Percentiles rank a stretch among this genome's conserved stretches.
These are phyloP conservation scores for Hermaeophaga mercurialis DNA, from an alignment of 2,888 invertebrate genomes.

Conservation along the genomic window DNA sequence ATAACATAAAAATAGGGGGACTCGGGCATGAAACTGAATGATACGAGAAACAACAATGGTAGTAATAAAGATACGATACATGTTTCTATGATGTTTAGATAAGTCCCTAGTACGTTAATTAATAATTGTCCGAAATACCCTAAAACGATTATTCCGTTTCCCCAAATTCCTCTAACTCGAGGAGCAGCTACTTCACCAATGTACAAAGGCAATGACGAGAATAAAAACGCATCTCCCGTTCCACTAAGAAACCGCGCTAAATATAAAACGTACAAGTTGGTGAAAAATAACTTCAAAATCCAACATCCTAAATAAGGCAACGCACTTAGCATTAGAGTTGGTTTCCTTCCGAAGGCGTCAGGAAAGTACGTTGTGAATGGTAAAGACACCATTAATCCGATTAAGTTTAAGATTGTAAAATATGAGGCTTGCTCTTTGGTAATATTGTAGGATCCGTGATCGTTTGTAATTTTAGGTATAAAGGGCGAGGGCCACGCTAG, in stretches of 20 bases:
- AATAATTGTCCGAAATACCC: constrained; percentile 45
- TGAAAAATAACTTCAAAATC: constrained; percentile 40
- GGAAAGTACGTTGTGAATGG: constrained; percentile 37
- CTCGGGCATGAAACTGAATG: constrained; percentile 68
- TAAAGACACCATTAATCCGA: constrained; percentile 39
- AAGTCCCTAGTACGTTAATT: constrained; percentile 60
- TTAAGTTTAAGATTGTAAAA: constrained; percentile 47
- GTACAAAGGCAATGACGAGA: constrained; percentile 44
- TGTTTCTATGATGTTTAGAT: constrained; percentile 60
- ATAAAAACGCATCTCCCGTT: constrained; percentile 43
- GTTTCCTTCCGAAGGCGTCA: constrained; percentile 47
- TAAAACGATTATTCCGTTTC: constrained; percentile 42
- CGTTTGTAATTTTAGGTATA: constrained; percentile 45
- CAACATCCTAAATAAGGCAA: constrained; percentile 44
- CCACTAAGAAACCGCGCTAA: constrained; percentile 44
- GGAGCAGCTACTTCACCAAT: constrained; percentile 48
- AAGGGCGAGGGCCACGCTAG: constrained; percentile 51
- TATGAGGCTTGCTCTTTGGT: constrained; percentile 50
- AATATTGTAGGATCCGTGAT: constrained; percentile 43
- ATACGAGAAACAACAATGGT: constrained; percentile 62
- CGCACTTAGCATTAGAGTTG: constrained; percentile 41
- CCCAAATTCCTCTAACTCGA: constrained; percentile 47
- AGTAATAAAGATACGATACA: constrained; percentile 64
- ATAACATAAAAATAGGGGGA: constrained; percentile 46
- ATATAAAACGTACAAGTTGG: constrained; percentile 46